phyloP scores from a whole-genome alignment of 2,888 invertebrate species.

The Eristalis intricaria region DNA sequence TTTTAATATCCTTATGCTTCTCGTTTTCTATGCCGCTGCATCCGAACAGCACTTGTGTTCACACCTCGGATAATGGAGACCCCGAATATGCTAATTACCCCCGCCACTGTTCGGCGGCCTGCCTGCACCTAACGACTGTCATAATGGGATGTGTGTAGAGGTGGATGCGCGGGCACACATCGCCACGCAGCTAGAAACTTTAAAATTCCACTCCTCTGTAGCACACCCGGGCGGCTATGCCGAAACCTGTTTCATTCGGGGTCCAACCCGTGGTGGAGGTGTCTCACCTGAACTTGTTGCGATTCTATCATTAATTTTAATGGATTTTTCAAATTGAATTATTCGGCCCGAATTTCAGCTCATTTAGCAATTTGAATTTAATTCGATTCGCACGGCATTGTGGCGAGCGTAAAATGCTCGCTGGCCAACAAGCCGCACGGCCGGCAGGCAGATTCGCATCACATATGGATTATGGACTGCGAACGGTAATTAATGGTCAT shows the following conservation, averaged over 20 bases:
- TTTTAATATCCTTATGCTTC: constrained; percentile 45
- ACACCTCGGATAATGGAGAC: constrained; percentile 44
- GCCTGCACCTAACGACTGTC: constrained; percentile 50
- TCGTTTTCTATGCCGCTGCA: constrained; percentile 62
- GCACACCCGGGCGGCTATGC: background rate
- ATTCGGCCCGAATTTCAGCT: constrained; percentile 42
- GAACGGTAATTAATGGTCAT: background rate
- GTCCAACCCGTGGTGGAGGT: background rate
- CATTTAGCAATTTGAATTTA: constrained; percentile 51
- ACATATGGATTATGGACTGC: background rate
- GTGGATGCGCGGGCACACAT: constrained; percentile 7
- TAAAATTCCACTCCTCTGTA: constrained; percentile 15
- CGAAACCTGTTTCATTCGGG: background rate
- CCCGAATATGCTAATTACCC: constrained; percentile 57
- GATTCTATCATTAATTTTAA: constrained; percentile 56
- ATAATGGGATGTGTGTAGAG: constrained; percentile 27
- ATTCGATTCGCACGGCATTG: constrained; percentile 20
- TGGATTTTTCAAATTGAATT: constrained; percentile 62
- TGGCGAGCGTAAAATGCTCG: background rate
- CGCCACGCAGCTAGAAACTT: background rate
- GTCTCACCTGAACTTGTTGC: constrained; percentile 50
- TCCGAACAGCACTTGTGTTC: constrained; percentile 19
- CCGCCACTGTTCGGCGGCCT: background rate
- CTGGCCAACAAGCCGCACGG: background rate
- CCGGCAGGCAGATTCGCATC: background rate